Evolutionary conservation across 2,888 invertebrate genomes (phyloP).

Genomic region (Eupithecia inturbata): DNA sequence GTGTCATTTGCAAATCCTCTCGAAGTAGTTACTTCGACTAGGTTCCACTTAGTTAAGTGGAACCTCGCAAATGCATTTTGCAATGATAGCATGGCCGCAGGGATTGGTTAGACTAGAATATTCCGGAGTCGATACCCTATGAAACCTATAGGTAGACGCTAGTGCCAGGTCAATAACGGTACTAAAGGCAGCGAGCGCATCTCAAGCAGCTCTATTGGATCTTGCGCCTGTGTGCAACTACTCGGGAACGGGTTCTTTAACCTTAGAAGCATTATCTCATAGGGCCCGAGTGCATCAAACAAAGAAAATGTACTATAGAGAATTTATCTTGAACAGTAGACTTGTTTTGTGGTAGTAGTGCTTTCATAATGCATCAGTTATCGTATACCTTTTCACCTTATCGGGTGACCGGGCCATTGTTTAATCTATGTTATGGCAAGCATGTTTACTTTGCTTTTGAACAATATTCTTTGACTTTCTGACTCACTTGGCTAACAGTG

Average conservation of each 20-base stretch:
- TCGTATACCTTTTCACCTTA: constrained; percentile 67
- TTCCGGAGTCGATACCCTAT: constrained; percentile 40
- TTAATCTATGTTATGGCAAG: constrained; percentile 54
- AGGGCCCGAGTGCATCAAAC: constrained; percentile 54
- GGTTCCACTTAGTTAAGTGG: constrained; percentile 22
- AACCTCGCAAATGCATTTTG: constrained; percentile 33
- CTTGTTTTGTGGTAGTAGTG: constrained; percentile 49
- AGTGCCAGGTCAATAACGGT: constrained; percentile 75
- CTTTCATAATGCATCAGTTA: constrained; percentile 72
- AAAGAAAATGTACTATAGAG: constrained; percentile 56
- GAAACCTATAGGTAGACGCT: constrained; percentile 38
- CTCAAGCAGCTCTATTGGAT: constrained; percentile 71
- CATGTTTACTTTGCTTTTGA: constrained; percentile 47
- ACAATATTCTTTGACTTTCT: constrained; percentile 54
- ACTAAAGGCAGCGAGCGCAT: constrained; percentile 66
- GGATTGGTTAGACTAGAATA: constrained; percentile 39
- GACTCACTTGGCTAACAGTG: constrained; percentile 45
- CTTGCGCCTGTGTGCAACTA: constrained; percentile 50
- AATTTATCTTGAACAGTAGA: constrained; percentile 56
- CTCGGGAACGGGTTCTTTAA: constrained; percentile 52
- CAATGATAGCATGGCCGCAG: constrained; percentile 33
- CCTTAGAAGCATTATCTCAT: constrained; percentile 62
- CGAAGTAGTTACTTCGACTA: no score
- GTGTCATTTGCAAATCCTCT: constrained; percentile 6
- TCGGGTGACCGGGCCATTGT: constrained; percentile 74